phyloP scores from a whole-genome alignment of 1,140 invertebrate genomes.

The Sesamia nonagrioides region DNA sequence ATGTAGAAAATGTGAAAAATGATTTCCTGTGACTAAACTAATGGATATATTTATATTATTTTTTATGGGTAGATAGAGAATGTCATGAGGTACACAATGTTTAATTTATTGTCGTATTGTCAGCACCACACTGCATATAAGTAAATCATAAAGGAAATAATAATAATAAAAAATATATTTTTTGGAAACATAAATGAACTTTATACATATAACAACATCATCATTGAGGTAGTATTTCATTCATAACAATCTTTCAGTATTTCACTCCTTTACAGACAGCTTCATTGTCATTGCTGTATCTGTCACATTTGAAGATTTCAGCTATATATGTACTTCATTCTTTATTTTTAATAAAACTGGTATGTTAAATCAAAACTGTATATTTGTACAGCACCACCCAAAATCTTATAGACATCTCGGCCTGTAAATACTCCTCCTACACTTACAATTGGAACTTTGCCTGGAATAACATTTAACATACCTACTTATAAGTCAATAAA shows the following conservation, averaged over 20 bases:
- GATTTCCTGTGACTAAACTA: too few species aligned
- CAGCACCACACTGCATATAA: too few species aligned
- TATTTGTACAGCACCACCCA: slow-evolving; percentile 96
- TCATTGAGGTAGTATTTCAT: slow-evolving; percentile 27
- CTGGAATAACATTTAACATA: slow-evolving; percentile 65
- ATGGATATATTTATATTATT: too few species aligned
- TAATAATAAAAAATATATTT: too few species aligned
- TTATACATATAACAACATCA: slow-evolving; percentile 22
- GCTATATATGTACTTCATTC: slow-evolving; percentile 93
- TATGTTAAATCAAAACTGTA: slow-evolving; percentile 95
- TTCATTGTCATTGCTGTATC: slow-evolving; percentile 88
- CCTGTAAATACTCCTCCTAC: slow-evolving; percentile 95
- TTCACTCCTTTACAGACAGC: slow-evolving; percentile 89
- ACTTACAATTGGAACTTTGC: slow-evolving; percentile 92
- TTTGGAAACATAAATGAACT: too few species aligned
- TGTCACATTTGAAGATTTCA: slow-evolving; percentile 89
- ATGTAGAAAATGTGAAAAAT: too few species aligned
- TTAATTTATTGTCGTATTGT: too few species aligned
- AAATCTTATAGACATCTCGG: slow-evolving; percentile 96
- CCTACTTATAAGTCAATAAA: background rate
- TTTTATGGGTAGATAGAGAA: too few species aligned
- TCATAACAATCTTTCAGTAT: background rate
- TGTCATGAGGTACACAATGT: too few species aligned
- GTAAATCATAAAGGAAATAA: too few species aligned
- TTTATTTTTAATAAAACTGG: slow-evolving; percentile 94